phyloP scores from a whole-genome alignment of 2,113 vertebrate species.

The Hassar affinis region DNA sequence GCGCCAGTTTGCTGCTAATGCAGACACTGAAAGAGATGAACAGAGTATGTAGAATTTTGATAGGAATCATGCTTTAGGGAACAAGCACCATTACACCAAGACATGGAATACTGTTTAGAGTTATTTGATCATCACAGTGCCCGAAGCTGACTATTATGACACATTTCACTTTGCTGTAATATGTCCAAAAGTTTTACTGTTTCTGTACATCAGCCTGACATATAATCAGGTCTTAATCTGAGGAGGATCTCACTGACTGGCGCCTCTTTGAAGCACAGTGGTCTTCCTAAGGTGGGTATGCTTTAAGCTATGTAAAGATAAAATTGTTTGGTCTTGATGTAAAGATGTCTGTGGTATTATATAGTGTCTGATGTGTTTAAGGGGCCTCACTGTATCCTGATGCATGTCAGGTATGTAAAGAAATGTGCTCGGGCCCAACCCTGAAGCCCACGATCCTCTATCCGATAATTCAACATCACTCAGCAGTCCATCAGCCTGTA shows the following conservation, averaged over 20 bases:
- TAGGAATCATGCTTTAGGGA: not conserved
- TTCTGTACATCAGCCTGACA: not conserved
- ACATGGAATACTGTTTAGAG: not conserved
- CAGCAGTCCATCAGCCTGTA: conserved; percentile 33
- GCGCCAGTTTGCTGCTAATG: conserved; percentile 1
- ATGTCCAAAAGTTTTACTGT: not conserved
- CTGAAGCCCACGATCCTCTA: conserved; percentile 13
- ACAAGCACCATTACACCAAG: not conserved
- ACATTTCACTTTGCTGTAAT: not conserved
- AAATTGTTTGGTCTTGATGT: conserved; percentile 3
- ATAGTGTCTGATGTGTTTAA: not conserved
- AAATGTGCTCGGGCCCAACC: conserved; percentile 33
- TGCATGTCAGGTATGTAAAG: conserved; percentile 43
- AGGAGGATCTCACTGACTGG: not conserved
- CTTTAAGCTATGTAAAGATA: not conserved
- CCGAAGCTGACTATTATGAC: not conserved
- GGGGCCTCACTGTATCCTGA: conserved; percentile 19
- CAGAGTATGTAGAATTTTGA: not conserved
- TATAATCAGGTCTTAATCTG: not conserved
- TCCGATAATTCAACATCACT: conserved; percentile 47
- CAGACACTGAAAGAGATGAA: not conserved
- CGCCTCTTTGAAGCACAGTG: not conserved
- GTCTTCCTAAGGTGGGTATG: not conserved
- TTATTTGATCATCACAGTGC: not conserved
- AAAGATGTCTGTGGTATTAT: conserved; percentile 25